Percentiles rank a stretch among this genome's conserved stretches.
Evolutionary conservation across 1,140 invertebrate species (phyloP).

Genomic region (Drosophila nigrodunni): DNA sequence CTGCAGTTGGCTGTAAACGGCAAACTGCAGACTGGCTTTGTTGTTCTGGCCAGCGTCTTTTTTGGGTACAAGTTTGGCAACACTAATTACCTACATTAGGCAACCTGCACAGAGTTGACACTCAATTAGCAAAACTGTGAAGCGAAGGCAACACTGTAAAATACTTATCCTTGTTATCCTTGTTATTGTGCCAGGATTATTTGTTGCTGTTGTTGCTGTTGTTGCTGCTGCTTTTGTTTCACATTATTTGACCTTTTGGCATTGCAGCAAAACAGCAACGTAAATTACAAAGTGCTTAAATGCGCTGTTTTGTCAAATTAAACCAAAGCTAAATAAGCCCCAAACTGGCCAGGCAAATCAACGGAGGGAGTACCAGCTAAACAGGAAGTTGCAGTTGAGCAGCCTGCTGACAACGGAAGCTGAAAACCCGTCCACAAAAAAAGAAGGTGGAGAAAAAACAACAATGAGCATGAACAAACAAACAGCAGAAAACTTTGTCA

Average conservation of each 20-base stretch:
- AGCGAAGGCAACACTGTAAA: constrained; percentile 25
- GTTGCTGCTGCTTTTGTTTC: not conserved
- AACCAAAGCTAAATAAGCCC: constrained; percentile 67
- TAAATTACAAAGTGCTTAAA: constrained; percentile 59
- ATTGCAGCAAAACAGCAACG: constrained; percentile 22
- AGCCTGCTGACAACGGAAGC: constrained; percentile 57
- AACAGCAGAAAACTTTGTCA: constrained; percentile 41
- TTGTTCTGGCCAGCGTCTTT: constrained; percentile 47
- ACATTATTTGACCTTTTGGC: constrained; percentile 70
- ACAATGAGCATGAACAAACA: constrained; percentile 6
- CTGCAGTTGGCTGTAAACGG: constrained; percentile 18
- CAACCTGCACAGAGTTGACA: constrained; percentile 72
- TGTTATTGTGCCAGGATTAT: constrained; percentile 23
- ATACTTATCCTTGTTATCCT: constrained; percentile 21
- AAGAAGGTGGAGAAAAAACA: constrained; percentile 18
- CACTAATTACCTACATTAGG: constrained; percentile 78
- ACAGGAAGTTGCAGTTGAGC: constrained; percentile 47
- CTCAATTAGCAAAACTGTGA: constrained; percentile 76
- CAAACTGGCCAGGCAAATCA: constrained; percentile 31
- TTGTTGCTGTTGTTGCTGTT: constrained; percentile 19
- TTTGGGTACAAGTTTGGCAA: constrained; percentile 46
- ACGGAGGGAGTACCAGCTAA: not conserved
- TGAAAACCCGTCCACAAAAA: constrained; percentile 27
- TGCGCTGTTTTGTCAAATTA: constrained; percentile 71
- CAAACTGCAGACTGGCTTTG: not conserved